Evolutionary conservation across 2,113 vertebrate genomes (phyloP).

Genomic region (Cyphotilapia sp.): DNA sequence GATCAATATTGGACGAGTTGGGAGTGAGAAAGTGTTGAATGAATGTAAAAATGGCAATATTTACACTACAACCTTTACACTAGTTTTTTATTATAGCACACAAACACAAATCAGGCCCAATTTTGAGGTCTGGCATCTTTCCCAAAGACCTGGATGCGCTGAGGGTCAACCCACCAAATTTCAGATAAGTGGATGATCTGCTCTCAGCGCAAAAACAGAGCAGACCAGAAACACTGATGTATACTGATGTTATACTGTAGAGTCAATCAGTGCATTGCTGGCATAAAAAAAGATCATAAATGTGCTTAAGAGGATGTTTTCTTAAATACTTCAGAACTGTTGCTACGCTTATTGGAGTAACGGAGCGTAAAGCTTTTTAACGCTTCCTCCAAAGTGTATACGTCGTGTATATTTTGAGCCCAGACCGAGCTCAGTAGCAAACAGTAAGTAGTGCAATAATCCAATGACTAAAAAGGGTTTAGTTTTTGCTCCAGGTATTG

Average conservation of each 20-base stretch:
- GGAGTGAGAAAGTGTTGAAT: not conserved
- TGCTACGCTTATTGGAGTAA: not conserved
- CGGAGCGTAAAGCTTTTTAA: not conserved
- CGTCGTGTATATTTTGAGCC: not conserved
- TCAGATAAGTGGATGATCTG: not conserved
- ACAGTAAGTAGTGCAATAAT: not conserved
- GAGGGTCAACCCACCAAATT: not conserved
- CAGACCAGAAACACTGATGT: not conserved
- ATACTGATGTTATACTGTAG: not conserved
- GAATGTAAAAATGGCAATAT: not conserved
- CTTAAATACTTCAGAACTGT: not conserved
- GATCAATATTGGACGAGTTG: not conserved
- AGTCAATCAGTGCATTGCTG: not conserved
- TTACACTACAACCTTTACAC: not conserved
- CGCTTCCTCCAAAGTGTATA: not conserved
- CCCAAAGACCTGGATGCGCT: not conserved
- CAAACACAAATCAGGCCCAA: not conserved
- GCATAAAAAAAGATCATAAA: not conserved
- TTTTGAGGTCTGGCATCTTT: not conserved
- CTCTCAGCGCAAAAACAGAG: not conserved
- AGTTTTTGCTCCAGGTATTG: slow-evolving; percentile 29
- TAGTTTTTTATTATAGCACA: not conserved
- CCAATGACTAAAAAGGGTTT: not conserved
- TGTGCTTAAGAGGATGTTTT: not conserved
- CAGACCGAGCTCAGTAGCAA: not conserved